Evolutionary conservation across 2,113 vertebrate species (phyloP).

Genomic region (Paracanthobrama guichenoti): DNA sequence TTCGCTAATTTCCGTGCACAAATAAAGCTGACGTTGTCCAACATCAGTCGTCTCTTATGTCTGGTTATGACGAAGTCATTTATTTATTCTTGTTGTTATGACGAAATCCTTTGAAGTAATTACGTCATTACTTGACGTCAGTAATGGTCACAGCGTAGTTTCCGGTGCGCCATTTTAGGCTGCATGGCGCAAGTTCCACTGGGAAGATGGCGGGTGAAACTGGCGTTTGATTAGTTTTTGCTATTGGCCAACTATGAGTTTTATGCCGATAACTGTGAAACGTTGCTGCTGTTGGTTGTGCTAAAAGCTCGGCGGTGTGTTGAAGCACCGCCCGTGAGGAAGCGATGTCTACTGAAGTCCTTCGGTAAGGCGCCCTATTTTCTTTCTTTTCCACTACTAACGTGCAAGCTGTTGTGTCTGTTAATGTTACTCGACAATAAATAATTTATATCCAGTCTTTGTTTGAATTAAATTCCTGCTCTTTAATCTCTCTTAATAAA

Average conservation of each 20-base stretch:
- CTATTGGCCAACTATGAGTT: background rate
- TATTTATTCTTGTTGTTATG: background rate
- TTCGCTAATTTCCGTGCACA: background rate
- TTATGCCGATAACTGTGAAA: background rate
- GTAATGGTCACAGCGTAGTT: slow-evolving; percentile 10
- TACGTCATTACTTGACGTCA: background rate
- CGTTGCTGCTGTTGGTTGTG: background rate
- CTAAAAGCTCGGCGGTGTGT: background rate
- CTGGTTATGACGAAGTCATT: background rate
- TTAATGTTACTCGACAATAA: background rate
- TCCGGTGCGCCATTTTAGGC: slow-evolving; percentile 58
- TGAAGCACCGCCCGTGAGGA: background rate
- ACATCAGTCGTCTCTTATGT: background rate
- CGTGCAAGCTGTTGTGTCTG: background rate
- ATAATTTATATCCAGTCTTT: background rate
- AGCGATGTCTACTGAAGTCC: slow-evolving; percentile 56
- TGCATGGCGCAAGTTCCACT: slow-evolving; percentile 34
- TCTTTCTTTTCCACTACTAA: background rate
- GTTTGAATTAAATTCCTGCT: background rate
- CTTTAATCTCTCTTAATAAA: background rate
- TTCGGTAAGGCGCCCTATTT: slow-evolving; percentile 43
- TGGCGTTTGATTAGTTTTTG: background rate
- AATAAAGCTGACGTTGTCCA: background rate
- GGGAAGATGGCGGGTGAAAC: slow-evolving; percentile 57
- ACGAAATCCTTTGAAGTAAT: background rate